A percentile compares a stretch with the other conserved stretches of the same genome.
These are phyloP conservation scores for Gobiocypris rarus DNA, from an alignment of 2,113 vertebrate species.

Conservation along the genomic window DNA sequence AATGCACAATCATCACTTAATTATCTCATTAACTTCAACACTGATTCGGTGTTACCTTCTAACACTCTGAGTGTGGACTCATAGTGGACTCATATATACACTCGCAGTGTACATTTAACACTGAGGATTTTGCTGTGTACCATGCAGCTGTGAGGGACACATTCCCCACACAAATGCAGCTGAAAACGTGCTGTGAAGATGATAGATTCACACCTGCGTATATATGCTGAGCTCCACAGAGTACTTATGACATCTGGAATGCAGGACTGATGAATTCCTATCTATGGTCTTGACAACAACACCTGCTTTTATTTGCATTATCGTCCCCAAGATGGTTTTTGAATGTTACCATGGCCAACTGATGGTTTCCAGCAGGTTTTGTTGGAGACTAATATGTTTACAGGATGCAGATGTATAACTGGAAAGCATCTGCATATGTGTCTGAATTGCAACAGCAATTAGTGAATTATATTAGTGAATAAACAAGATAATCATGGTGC, in stretches of 20 bases:
- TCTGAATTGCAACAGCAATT: not conserved
- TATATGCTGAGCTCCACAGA: constrained; percentile 17
- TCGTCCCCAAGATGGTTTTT: not conserved
- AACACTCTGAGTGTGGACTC: too few species aligned
- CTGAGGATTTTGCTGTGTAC: too few species aligned
- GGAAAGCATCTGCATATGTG: not conserved
- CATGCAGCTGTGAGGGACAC: too few species aligned
- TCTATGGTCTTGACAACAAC: constrained; percentile 1
- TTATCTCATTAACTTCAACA: too few species aligned
- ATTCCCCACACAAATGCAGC: constrained; percentile 9
- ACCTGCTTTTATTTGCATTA: not conserved
- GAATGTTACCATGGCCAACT: not conserved
- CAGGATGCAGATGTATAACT: not conserved
- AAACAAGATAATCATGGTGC: not conserved
- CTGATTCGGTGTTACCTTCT: too few species aligned
- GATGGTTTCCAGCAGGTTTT: not conserved
- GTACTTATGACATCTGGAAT: not conserved
- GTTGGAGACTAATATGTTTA: not conserved
- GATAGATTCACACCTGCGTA: constrained; percentile 4
- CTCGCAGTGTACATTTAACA: too few species aligned
- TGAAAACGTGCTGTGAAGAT: not conserved
- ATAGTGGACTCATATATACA: too few species aligned
- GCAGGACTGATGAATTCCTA: not conserved
- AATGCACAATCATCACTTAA: too few species aligned
- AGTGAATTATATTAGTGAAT: too few species aligned